Conservation (phyloP, 2,888 invertebrate genomes). For the Zaprionus bogoriensis region DNA sequence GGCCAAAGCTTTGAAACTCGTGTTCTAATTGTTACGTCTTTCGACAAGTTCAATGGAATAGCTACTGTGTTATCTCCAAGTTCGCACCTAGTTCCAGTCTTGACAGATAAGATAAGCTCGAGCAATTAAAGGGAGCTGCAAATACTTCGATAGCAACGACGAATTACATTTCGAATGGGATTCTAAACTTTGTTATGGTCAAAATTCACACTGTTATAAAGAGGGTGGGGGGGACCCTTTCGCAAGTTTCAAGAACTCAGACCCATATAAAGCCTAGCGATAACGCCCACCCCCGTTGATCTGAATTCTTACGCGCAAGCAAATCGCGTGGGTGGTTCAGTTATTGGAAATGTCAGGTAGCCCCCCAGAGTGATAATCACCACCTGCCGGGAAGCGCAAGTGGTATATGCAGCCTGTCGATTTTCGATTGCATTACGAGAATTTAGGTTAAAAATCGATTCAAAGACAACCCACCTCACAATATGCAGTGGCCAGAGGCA, state of each 20-base stretch:
- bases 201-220: too few relatives aligned
- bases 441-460: slow-evolving; percentile 71
- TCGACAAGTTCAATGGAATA: too few relatives aligned
- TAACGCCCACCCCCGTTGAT: too few relatives aligned
- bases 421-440: slow-evolving; percentile 43
- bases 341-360: slow-evolving; percentile 6
- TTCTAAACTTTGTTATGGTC: too few relatives aligned
- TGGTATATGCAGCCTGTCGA: slow-evolving; percentile 27
- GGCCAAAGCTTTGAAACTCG: not conserved
- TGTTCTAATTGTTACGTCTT: too few relatives aligned
- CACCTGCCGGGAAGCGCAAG: not conserved
- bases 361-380: not conserved
- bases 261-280: not conserved
- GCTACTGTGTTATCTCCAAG: too few relatives aligned
- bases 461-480: slow-evolving; percentile 46
- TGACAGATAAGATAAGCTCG: too few relatives aligned
- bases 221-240: too few relatives aligned
- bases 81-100: too few relatives aligned
- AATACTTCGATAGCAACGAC: too few relatives aligned
- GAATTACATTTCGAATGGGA: too few relatives aligned
- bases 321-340: slow-evolving; percentile 10
- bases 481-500: slow-evolving; percentile 42
- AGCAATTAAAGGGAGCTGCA: too few relatives aligned
- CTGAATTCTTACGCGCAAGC: not conserved
- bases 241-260: not conserved